phyloP scores from a whole-genome alignment of 2,888 invertebrate species.

The Leptopterna dolabrata region DNA sequence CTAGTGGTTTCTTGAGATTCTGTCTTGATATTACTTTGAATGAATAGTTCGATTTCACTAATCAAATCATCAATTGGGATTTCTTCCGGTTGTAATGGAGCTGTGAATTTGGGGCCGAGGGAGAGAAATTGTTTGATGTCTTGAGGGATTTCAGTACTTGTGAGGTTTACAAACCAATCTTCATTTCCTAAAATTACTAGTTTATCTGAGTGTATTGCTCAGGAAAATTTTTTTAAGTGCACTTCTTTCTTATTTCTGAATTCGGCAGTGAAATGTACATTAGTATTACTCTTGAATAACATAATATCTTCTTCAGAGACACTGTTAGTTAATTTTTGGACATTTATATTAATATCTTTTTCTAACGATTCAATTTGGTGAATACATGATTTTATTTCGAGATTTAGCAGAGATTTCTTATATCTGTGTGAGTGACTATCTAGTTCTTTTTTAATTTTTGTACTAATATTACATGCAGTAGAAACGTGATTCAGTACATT shows the following conservation, averaged over 20 bases:
- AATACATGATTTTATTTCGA: not conserved
- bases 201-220: not conserved
- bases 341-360: not conserved
- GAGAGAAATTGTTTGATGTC: too few relatives aligned
- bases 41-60: too few relatives aligned
- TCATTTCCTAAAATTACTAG: too few relatives aligned
- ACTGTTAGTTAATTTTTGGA: not conserved
- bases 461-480: not conserved
- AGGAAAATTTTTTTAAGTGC: not conserved
- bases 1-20: too few relatives aligned
- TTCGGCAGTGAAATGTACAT: not conserved
- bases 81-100: too few relatives aligned
- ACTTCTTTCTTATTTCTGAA: not conserved
- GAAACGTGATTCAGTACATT: not conserved
- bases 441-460: not conserved
- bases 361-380: not conserved
- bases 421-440: not conserved
- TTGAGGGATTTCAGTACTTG: too few relatives aligned
- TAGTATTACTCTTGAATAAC: not conserved
- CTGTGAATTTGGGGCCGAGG: too few relatives aligned
- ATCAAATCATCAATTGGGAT: too few relatives aligned
- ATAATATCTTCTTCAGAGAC: not conserved
- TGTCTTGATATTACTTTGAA: too few relatives aligned
- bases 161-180: too few relatives aligned
- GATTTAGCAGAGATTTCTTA: not conserved